Base-by-base conservation (phyloP, 2,888 invertebrate species). In the Agrilus biguttatus region DNA sequence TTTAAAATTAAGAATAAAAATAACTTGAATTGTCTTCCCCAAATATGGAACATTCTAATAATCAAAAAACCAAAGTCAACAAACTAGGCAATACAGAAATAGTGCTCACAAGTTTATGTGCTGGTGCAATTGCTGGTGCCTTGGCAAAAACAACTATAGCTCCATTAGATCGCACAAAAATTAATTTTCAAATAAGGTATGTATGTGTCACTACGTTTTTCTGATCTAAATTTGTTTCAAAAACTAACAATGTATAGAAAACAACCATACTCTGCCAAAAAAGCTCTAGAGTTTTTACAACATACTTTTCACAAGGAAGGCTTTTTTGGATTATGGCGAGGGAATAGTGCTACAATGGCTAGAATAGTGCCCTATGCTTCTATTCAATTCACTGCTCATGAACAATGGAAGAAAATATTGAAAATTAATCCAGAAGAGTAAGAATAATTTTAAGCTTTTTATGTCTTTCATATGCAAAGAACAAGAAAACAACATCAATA, bases 291-390 rank as follows among this genome's bases (percentile, higher is more conserved):
- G 45, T 89, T 86, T 68, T 60, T 89, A n/a, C 53, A 67, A 28
- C 61, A 71, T 47, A 82, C 85, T 14, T 82, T 82, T 50, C 72
- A 70, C 51, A 72, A 72, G 13, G 86, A 93, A 58, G 97, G 98
- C 2, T 67, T 87, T 40, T 51, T 78, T 10, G 85, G 90, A 44
- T 67, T 98, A 54, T 98, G 95, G 95, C 74, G 97, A 41, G 98
- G 98, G 4, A 99, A 98, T 74, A 90, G 92, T 51, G 98, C 98
- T 5, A 97, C 96, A 0, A 91, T 98, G 91, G 92, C 89, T 13
- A 74, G 97, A 44, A 95, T 98, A 47, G 74, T 96, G 41, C 98
- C 98, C 0, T 96, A 97, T 67, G 93, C 97, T 17, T 91, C 97
- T 36, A 85, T 97, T 52, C 97, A 99, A 70, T 98, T 96, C 67